Conservation (phyloP, 2,888 invertebrate genomes). For the Cephus rjabovi region DNA sequence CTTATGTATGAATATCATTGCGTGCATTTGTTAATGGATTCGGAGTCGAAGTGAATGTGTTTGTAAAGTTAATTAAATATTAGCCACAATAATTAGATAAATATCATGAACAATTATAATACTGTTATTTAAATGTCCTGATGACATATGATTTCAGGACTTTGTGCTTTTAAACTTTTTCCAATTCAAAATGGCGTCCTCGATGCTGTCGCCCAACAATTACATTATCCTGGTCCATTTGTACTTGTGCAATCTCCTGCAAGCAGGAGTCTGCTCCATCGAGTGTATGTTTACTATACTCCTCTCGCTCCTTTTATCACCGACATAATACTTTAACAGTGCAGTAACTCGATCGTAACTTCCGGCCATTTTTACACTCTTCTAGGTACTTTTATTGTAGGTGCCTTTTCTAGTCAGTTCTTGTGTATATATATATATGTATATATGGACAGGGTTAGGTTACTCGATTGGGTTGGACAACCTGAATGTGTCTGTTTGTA, state of each 20-base stretch:
- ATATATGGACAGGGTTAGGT: neutral
- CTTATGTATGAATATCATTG: too few relatives aligned
- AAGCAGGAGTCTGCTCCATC: neutral
- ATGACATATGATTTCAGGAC: neutral
- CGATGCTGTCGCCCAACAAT: neutral
- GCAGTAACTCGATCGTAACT: neutral
- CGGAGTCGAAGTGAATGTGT: too few relatives aligned
- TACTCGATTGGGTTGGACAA: too few relatives aligned
- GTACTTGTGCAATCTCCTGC: neutral
- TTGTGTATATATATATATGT: neutral
- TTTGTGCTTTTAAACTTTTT: neutral
- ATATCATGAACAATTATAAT: too few relatives aligned
- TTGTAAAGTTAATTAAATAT: too few relatives aligned
- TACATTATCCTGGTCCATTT: neutral
- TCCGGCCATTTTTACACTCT: neutral
- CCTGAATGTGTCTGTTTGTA: too few relatives aligned
- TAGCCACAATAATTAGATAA: too few relatives aligned
- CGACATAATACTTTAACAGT: neutral
- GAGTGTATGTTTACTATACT: neutral
- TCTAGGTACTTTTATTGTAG: neutral
- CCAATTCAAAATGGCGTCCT: neutral
- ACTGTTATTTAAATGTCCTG: neutral
- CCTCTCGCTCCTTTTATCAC: neutral
- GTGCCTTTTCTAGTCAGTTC: neutral
- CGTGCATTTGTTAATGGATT: too few relatives aligned